Evolutionary conservation across 2,888 invertebrate genomes (phyloP).

Genomic region (Lissocephala sabroskyi): DNA sequence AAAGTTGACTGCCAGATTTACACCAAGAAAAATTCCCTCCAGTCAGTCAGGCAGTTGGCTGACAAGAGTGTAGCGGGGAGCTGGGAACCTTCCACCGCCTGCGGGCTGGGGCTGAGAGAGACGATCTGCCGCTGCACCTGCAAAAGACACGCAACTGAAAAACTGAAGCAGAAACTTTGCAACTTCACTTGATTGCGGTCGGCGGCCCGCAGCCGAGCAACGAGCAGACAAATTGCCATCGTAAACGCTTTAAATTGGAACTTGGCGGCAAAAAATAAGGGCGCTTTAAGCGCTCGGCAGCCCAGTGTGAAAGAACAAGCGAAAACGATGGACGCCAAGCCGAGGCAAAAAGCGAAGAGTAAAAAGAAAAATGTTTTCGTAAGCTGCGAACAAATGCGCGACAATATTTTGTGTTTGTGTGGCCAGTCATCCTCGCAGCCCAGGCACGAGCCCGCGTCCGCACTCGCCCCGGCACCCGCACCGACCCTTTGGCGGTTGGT

Average conservation of each 20-base stretch:
- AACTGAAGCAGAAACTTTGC: slow-evolving; percentile 14
- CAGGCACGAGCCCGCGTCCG: too few species aligned
- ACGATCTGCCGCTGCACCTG: slow-evolving; percentile 22
- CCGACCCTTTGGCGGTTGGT: too few species aligned
- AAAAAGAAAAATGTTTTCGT: slow-evolving; percentile 63
- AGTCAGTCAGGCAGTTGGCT: slow-evolving; percentile 3
- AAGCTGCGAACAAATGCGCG: slow-evolving; percentile 65
- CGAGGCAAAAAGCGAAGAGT: slow-evolving; percentile 57
- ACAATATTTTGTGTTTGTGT: slow-evolving; percentile 47
- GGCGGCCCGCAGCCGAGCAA: slow-evolving; percentile 8
- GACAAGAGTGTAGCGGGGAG: too few species aligned
- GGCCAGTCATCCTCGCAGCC: too few species aligned
- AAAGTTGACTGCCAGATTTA: slow-evolving; percentile 61
- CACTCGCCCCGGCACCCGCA: too few species aligned
- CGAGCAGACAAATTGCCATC: slow-evolving; percentile 54
- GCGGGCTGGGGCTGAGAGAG: too few species aligned
- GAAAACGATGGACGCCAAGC: slow-evolving; percentile 12
- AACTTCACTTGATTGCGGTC: slow-evolving; percentile 50
- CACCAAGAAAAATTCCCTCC: slow-evolving; percentile 54
- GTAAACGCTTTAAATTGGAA: slow-evolving; percentile 61
- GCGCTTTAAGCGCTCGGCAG: slow-evolving; percentile 26
- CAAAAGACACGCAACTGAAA: slow-evolving; percentile 14
- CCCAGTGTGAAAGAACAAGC: background rate
- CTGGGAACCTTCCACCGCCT: too few species aligned
- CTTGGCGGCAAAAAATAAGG: slow-evolving; percentile 35